Evolutionary conservation across 2,888 invertebrate genomes (phyloP).

Genomic region (Linyphia triangularis): DNA sequence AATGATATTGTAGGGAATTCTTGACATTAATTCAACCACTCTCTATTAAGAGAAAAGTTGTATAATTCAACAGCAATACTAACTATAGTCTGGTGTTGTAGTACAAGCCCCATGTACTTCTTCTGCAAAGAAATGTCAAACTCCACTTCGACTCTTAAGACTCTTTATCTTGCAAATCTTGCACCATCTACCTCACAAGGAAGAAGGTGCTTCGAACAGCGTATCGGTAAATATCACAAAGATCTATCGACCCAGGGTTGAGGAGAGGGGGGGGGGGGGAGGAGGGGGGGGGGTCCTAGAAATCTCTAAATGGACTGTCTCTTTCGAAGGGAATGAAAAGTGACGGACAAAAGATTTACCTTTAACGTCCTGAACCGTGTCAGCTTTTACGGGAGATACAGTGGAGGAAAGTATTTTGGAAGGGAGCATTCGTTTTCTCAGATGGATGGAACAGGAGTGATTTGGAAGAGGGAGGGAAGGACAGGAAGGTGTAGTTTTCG

Average conservation of each 20-base stretch:
- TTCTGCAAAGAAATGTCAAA: too few species aligned
- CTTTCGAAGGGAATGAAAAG: not conserved
- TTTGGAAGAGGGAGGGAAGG: not conserved
- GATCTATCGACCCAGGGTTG: not conserved
- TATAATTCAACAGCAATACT: too few species aligned
- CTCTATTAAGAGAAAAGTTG: too few species aligned
- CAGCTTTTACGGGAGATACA: not conserved
- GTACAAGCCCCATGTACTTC: too few species aligned
- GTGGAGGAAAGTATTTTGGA: not conserved
- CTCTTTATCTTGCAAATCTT: not conserved
- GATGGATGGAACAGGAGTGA: not conserved
- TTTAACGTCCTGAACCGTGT: not conserved
- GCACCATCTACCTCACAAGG: not conserved
- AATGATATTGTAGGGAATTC: too few species aligned
- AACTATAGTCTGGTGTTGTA: too few species aligned
- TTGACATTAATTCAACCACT: too few species aligned
- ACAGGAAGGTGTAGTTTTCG: not conserved
- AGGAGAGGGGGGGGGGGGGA: too few species aligned
- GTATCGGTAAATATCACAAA: not conserved
- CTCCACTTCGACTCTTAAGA: too few species aligned
- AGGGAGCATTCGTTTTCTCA: not conserved
- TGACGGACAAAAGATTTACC: not conserved
- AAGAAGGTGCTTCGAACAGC: not conserved
- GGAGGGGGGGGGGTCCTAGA: too few species aligned
- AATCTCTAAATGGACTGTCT: slow-evolving; percentile 15